phyloP scores from a whole-genome alignment of 2,113 vertebrate genomes.

The Romanogobio albipinnatus region DNA sequence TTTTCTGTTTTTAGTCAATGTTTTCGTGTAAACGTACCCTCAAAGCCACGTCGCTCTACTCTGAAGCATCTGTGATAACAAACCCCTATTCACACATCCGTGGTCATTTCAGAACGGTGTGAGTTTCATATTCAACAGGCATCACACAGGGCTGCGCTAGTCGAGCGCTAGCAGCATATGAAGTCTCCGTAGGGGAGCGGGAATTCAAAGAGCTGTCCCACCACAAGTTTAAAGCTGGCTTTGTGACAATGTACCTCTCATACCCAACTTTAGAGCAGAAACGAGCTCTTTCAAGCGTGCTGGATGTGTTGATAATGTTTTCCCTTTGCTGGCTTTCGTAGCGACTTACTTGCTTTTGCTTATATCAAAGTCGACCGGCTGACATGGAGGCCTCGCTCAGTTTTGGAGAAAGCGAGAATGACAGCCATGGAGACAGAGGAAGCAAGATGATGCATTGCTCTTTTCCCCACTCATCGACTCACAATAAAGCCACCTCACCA shows the following conservation, averaged over 20 bases:
- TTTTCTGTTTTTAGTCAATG: too few relatives aligned
- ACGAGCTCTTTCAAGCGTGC: constrained; percentile 57
- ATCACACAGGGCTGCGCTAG: constrained; percentile 4
- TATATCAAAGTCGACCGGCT: constrained; percentile 68
- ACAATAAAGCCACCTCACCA: constrained; percentile 70
- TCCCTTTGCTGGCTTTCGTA: constrained; percentile 61
- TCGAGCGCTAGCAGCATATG: constrained; percentile 19
- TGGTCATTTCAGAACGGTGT: constrained; percentile 44
- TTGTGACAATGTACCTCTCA: constrained; percentile 57
- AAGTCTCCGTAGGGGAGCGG: constrained; percentile 40
- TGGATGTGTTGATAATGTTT: constrained; percentile 60
- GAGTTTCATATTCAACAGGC: constrained; percentile 40
- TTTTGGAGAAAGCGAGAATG: constrained; percentile 61
- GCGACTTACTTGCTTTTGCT: constrained; percentile 54
- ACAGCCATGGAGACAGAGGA: constrained; percentile 8
- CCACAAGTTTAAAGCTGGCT: constrained; percentile 46
- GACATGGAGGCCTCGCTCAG: constrained; percentile 61
- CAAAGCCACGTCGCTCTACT: background rate
- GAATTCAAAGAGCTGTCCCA: constrained; percentile 47
- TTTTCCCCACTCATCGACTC: constrained; percentile 67
- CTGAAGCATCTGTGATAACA: constrained; percentile 22
- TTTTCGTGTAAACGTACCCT: background rate
- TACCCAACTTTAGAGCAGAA: constrained; percentile 47
- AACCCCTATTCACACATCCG: constrained; percentile 33
- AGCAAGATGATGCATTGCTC: constrained; percentile 43